These are phyloP conservation scores for Helicoverpa assulta DNA, from an alignment of 2,888 invertebrate species.

Conservation along the genomic window DNA sequence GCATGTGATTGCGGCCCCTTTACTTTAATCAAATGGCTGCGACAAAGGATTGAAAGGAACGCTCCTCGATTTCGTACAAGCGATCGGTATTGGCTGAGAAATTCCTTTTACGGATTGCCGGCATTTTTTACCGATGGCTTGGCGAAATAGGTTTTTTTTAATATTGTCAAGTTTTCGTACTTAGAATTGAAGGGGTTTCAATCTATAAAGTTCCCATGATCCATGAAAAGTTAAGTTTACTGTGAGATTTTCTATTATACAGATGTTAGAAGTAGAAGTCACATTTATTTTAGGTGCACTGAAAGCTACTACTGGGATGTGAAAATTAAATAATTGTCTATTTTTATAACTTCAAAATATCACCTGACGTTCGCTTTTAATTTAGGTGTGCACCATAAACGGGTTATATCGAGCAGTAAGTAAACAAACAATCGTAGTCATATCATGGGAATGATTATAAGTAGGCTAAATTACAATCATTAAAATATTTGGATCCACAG, in stretches of 20 bases:
- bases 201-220: conserved; percentile 34
- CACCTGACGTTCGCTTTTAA: no score
- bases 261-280: background rate
- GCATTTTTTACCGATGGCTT: conserved; percentile 78
- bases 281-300: background rate
- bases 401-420: conserved; percentile 3
- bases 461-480: conserved; percentile 23
- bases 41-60: conserved; percentile 89
- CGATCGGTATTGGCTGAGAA: conserved; percentile 85
- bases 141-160: conserved; percentile 69
- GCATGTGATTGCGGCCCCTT: conserved; percentile 88
- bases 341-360: background rate
- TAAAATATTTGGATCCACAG: conserved; percentile 54
- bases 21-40: conserved; percentile 88
- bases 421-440: conserved; percentile 21
- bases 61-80: conserved; percentile 85
- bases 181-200: conserved; percentile 56
- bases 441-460: conserved; percentile 34
- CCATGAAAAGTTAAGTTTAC: conserved; percentile 32
- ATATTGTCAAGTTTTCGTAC: conserved; percentile 64
- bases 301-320: no score
- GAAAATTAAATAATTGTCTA: no score
- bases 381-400: background rate
- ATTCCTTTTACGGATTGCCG: conserved; percentile 81
- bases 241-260: conserved; percentile 7